Evolutionary conservation across 2,797 vertebrate genomes (phyloP).

Genomic region (Argyrosomus regius): DNA sequence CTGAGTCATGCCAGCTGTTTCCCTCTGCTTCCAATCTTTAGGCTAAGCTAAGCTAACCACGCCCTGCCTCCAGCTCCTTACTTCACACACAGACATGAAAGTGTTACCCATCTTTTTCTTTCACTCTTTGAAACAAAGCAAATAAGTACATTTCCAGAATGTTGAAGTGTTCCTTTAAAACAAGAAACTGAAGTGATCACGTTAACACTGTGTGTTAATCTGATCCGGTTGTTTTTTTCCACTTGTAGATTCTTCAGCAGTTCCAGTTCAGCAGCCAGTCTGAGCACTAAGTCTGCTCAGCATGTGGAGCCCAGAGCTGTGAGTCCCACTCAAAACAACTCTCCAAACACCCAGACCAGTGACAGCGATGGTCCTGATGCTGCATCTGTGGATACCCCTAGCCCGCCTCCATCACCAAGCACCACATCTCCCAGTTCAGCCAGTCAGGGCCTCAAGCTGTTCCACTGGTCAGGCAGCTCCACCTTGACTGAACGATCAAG

Average conservation of each 20-base stretch:
- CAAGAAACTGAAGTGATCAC: no score
- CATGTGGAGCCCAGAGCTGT: background rate
- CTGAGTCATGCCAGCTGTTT: background rate
- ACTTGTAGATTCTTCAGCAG: slow-evolving; percentile 89
- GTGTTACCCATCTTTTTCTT: background rate
- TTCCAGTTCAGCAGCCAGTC: slow-evolving; percentile 43
- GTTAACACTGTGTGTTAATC: background rate
- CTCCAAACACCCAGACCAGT: background rate
- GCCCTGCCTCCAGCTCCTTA: background rate
- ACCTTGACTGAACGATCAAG: slow-evolving; percentile 37
- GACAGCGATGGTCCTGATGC: slow-evolving; percentile 39
- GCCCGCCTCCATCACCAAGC: slow-evolving; percentile 50
- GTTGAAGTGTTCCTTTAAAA: background rate
- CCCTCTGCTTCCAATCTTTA: background rate
- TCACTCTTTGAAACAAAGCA: background rate
- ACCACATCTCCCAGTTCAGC: slow-evolving; percentile 18
- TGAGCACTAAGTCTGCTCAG: slow-evolving; percentile 30
- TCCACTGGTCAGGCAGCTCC: slow-evolving; percentile 83
- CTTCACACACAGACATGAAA: background rate
- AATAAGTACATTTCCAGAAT: background rate
- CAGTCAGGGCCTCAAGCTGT: slow-evolving; percentile 79
- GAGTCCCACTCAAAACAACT: background rate
- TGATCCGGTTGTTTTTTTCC: slow-evolving; percentile 4
- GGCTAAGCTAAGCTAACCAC: no score
- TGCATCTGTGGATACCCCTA: slow-evolving; percentile 62